Evolutionary conservation across 2,113 vertebrate genomes (phyloP).

Genomic region (Melanostigma gelatinosum): DNA sequence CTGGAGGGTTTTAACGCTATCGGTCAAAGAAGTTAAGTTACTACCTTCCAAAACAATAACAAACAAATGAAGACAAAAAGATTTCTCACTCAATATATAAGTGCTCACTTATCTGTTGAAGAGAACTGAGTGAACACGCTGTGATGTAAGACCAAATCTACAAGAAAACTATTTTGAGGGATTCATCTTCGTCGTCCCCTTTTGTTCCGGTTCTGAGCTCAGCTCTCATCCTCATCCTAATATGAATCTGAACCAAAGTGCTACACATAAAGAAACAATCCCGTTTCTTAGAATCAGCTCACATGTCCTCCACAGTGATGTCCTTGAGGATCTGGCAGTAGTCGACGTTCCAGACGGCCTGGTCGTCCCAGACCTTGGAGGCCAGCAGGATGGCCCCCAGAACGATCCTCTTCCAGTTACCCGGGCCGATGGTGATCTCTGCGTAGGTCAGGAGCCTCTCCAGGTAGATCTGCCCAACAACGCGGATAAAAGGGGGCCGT

Average conservation of each 20-base stretch:
- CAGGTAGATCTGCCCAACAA: constrained; percentile 89
- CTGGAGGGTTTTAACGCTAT: too few species aligned
- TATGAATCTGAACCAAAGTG: not conserved
- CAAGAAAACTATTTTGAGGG: not conserved
- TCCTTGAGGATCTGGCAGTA: constrained; percentile 99
- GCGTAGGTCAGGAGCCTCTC: constrained; percentile 96
- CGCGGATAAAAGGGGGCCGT: not conserved
- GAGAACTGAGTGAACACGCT: too few species aligned
- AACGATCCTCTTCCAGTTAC: constrained; percentile 97
- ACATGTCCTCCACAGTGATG: constrained; percentile 98
- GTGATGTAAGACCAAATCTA: not conserved
- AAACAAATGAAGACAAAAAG: too few species aligned
- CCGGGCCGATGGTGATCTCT: constrained; percentile 95
- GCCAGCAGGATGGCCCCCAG: constrained; percentile 95
- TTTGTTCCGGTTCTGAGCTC: not conserved
- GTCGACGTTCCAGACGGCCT: constrained; percentile 98
- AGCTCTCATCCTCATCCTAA: not conserved
- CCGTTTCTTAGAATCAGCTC: constrained; percentile 60
- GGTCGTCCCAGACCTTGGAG: constrained; percentile 99
- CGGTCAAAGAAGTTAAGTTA: too few species aligned
- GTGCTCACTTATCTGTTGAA: too few species aligned
- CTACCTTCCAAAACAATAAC: too few species aligned
- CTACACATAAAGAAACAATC: not conserved
- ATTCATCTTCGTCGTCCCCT: not conserved
- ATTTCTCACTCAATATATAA: too few species aligned